A percentile compares a stretch with the other conserved stretches of the same genome.
Conservation (phyloP, 2,888 invertebrate species). For the Hemicrepidius hirtus region DNA sequence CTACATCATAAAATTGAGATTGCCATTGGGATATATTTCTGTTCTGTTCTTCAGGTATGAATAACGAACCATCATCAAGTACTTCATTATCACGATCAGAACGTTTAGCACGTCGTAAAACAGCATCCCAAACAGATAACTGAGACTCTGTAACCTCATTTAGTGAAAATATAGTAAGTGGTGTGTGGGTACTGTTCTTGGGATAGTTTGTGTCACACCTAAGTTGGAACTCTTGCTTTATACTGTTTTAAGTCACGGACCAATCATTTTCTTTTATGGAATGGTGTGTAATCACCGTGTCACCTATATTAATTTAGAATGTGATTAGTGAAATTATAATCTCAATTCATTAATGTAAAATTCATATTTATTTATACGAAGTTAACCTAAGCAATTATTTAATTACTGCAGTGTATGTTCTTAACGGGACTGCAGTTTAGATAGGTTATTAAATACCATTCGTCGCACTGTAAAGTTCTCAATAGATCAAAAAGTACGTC, state of each 20-base stretch:
- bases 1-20: too few relatives aligned
- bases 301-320: slow-evolving; percentile 34
- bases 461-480: slow-evolving; percentile 67
- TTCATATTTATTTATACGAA: slow-evolving; percentile 64
- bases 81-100: slow-evolving; percentile 63
- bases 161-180: slow-evolving; percentile 56
- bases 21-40: too few relatives aligned
- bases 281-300: slow-evolving; percentile 25
- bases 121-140: slow-evolving; percentile 60
- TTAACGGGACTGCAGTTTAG: slow-evolving; percentile 15
- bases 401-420: slow-evolving; percentile 56
- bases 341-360: slow-evolving; percentile 50
- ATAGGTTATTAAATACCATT: slow-evolving; percentile 57
- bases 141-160: slow-evolving; percentile 56
- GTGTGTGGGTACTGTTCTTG: slow-evolving; percentile 53
- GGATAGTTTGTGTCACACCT: slow-evolving; percentile 46
- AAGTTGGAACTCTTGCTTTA: slow-evolving; percentile 25
- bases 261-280: slow-evolving; percentile 46
- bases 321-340: slow-evolving; percentile 45
- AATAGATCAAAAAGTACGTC: slow-evolving; percentile 61
- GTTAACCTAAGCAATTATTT: slow-evolving; percentile 58
- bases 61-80: slow-evolving; percentile 41
- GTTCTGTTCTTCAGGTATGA: not conserved
- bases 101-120: slow-evolving; percentile 63
- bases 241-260: slow-evolving; percentile 50